These are phyloP conservation scores for Parapsyche elsis DNA, from an alignment of 1,140 invertebrate species.

Conservation along the genomic window DNA sequence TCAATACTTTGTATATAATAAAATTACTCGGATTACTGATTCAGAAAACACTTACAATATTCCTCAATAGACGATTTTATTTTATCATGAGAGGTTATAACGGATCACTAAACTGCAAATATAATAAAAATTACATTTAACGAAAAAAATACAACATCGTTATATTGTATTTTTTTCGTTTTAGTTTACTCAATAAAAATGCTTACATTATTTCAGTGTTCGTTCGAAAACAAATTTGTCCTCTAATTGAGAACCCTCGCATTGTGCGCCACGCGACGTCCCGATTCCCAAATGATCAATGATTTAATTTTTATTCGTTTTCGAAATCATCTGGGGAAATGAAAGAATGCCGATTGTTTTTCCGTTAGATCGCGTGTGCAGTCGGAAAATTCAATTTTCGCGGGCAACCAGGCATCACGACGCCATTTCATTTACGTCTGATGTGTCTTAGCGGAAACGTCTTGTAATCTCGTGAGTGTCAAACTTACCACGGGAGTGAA, in stretches of 20 bases:
- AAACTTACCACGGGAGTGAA: background rate
- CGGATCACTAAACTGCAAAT: too few species aligned
- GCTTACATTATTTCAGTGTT: too few species aligned
- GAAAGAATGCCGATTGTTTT: background rate
- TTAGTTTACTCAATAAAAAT: too few species aligned
- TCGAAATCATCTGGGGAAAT: background rate
- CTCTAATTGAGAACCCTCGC: background rate
- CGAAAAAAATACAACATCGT: too few species aligned
- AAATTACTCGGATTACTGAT: slow-evolving; percentile 2
- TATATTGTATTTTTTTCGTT: too few species aligned
- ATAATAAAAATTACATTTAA: too few species aligned
- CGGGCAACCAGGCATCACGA: slow-evolving; percentile 3
- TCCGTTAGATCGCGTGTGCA: background rate
- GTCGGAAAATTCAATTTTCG: slow-evolving; percentile 35
- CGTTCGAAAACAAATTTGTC: slow-evolving; percentile 8
- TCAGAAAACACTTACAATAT: slow-evolving; percentile 18
- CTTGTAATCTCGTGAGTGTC: background rate
- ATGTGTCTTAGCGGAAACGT: background rate
- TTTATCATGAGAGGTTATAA: too few species aligned
- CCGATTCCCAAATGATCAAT: background rate
- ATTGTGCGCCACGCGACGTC: background rate
- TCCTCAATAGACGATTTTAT: background rate
- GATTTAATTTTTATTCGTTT: background rate
- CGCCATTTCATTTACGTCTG: slow-evolving; percentile 18
- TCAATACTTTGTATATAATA: slow-evolving; percentile 10